These are phyloP conservation scores for Embidobia sp. DNA, from an alignment of 2,888 invertebrate species.

Conservation along the genomic window DNA sequence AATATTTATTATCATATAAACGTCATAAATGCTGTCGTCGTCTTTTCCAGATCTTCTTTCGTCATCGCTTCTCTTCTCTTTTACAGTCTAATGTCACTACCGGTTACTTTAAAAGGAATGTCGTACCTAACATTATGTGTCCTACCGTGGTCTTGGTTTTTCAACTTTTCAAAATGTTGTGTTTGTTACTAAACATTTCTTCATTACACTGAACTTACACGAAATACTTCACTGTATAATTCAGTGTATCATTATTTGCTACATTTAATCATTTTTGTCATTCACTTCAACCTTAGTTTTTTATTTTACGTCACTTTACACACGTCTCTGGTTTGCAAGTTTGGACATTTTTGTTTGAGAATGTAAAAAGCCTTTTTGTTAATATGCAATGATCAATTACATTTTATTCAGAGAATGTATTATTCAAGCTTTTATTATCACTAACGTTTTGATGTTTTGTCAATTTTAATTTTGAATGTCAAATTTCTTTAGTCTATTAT, in stretches of 20 bases:
- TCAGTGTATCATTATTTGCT: too few relatives aligned
- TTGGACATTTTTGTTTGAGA: too few relatives aligned
- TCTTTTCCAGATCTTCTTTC: constrained; percentile 64
- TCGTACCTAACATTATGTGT: constrained; percentile 30
- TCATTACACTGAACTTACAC: constrained; percentile 24
- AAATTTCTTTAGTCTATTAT: too few relatives aligned
- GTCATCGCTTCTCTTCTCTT: constrained; percentile 56
- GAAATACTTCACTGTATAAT: not conserved
- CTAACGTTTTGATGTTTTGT: too few relatives aligned
- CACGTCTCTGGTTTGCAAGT: too few relatives aligned
- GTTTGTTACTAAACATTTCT: constrained; percentile 28
- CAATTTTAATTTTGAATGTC: not conserved
- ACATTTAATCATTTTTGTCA: too few relatives aligned
- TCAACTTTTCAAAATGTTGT: not conserved
- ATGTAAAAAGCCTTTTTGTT: too few relatives aligned
- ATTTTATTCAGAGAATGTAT: too few relatives aligned
- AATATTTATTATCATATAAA: constrained; percentile 67
- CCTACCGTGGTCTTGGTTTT: constrained; percentile 31
- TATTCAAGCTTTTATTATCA: too few relatives aligned
- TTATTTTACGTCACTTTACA: too few relatives aligned
- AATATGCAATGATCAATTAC: too few relatives aligned
- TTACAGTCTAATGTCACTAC: constrained; percentile 62
- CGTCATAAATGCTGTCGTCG: constrained; percentile 40
- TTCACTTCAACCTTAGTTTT: too few relatives aligned
- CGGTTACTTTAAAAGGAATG: constrained; percentile 40